Evolutionary conservation across 2,888 invertebrate species (phyloP).

Genomic region (Patella ulyssiponensis): DNA sequence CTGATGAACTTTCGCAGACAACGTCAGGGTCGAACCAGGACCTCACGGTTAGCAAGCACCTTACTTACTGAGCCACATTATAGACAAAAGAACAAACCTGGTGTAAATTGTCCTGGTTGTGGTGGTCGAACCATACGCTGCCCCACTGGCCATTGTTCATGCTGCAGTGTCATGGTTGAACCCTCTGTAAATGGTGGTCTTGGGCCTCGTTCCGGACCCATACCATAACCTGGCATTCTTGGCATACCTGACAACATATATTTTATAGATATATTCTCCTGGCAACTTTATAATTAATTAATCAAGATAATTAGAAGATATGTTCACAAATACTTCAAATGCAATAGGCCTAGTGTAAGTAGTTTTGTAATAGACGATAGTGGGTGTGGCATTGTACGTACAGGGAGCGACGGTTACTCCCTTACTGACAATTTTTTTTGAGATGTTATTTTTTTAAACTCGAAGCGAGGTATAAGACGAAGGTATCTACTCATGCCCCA

Average conservation of each 20-base stretch:
- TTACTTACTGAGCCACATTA: too few relatives aligned
- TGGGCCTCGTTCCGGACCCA: constrained; percentile 18
- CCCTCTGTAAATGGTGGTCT: constrained; percentile 25
- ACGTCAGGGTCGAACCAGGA: too few relatives aligned
- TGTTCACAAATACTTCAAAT: background rate
- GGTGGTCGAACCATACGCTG: constrained; percentile 54
- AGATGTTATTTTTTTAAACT: too few relatives aligned
- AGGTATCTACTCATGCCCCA: too few relatives aligned
- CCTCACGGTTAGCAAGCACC: too few relatives aligned
- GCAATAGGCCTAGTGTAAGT: too few relatives aligned
- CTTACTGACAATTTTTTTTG: too few relatives aligned
- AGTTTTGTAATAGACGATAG: too few relatives aligned
- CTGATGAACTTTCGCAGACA: too few relatives aligned
- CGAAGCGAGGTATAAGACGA: too few relatives aligned
- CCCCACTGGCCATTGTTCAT: constrained; percentile 72
- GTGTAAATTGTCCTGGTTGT: constrained; percentile 51
- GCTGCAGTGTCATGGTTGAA: constrained; percentile 3
- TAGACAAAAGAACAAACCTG: constrained; percentile 27
- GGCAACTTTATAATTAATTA: background rate
- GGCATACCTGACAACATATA: background rate
- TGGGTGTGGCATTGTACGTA: too few relatives aligned
- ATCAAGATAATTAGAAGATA: background rate
- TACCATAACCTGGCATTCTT: background rate
- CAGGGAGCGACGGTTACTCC: too few relatives aligned
- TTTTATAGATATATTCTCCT: background rate